Evolutionary conservation across 2,888 invertebrate species (phyloP), one percentile per base, ranked within the genome.

Genomic region (Allolobophora icterica): DNA sequence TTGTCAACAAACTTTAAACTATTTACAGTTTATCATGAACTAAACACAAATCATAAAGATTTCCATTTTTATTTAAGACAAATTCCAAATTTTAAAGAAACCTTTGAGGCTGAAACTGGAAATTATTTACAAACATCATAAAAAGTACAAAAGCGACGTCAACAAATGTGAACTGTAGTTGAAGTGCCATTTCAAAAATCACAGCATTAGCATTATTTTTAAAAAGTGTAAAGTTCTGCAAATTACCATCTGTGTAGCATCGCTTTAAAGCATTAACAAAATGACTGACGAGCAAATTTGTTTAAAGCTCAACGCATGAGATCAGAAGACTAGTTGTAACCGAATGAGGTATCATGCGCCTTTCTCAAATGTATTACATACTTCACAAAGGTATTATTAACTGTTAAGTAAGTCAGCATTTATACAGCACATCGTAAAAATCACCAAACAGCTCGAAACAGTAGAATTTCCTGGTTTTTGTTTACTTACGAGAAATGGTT

Each of bases 61-160:
- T n/a, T 71, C n/a, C 30, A 71, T 30, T 52, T 71, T 71, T n/a
- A n/a, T 5, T 71, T 71, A n/a, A 71, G 71, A 30, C n/a, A n/a
- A n/a, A 71, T n/a, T 17, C 17, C 17, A 15, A 71, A n/a, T n/a
- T 71, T 52, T 52, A 21, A 52, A 24, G 24, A 52, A 52, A 52
- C 1, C 3, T n/a, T 30, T 11, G 11, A 71, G n/a, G 71, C 71
- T 71, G n/a, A 30, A n/a, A 71, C 0, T 71, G n/a, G 71, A 71
- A n/a, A 71, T 71, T 71, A 71, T 71, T 71, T 71, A 71, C 71
- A 71, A 30, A 11, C 71, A 71, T n/a, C 71, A 71, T 71, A 30
- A 71, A 71, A 71, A n/a, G 71, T 71, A 71, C 17, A 71, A 71
- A 71, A 71, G n/a, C n/a, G 71, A 71, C 71, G 71, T 71, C 71